Conservation (phyloP, 1,140 invertebrate genomes). For the Drosophila leontia region DNA sequence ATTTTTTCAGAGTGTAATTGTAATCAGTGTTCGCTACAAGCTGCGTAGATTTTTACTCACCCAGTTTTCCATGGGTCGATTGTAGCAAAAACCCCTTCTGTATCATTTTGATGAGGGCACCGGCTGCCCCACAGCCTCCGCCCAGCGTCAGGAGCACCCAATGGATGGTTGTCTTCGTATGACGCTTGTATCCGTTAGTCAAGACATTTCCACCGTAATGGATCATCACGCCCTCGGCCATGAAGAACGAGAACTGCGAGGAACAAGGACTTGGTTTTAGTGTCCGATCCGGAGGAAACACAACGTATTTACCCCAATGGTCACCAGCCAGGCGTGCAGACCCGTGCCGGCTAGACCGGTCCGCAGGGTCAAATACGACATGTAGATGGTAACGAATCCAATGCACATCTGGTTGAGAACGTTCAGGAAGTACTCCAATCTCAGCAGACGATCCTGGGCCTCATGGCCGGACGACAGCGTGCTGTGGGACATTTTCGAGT, state of each 20-base stretch:
- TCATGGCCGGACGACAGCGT: slow-evolving; percentile 31
- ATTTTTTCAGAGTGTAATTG: background rate
- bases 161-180: slow-evolving; percentile 78
- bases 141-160: slow-evolving; percentile 76
- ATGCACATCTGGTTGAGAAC: slow-evolving; percentile 82
- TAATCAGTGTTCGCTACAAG: background rate
- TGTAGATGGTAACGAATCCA: slow-evolving; percentile 80
- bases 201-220: slow-evolving; percentile 76
- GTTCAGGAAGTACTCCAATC: slow-evolving; percentile 67
- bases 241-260: slow-evolving; percentile 74
- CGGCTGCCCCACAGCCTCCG: slow-evolving; percentile 70
- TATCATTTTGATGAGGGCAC: slow-evolving; percentile 73
- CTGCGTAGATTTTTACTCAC: slow-evolving; percentile 20
- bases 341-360: slow-evolving; percentile 58
- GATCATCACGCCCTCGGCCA: slow-evolving; percentile 82
- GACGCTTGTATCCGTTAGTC: slow-evolving; percentile 65
- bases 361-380: slow-evolving; percentile 70
- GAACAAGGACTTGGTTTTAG: background rate
- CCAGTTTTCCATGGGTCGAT: slow-evolving; percentile 68
- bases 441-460: slow-evolving; percentile 28
- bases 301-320: slow-evolving; percentile 72
- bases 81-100: slow-evolving; percentile 65
- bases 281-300: background rate
- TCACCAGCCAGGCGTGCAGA: slow-evolving; percentile 77
- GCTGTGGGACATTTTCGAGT: slow-evolving; percentile 62